Evolutionary conservation across 2,113 vertebrate species (phyloP), one percentile per base, ranked within the genome.

Genomic region (Bufo gargarizans): DNA sequence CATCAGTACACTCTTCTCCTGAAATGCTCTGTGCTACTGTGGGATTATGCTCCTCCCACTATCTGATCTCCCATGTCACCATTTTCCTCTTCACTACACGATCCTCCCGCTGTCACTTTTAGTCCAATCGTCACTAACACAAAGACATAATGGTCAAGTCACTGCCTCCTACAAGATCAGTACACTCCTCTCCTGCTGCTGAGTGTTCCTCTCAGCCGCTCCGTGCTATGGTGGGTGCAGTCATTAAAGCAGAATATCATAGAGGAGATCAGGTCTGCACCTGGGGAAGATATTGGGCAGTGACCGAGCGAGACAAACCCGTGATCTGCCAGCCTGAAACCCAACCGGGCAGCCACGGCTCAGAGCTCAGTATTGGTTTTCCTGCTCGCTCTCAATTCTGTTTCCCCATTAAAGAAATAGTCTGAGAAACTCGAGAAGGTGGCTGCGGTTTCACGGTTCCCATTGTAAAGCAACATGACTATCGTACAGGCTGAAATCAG

Each of bases 371-470:
- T 78, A 65, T 77, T 86, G 61, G 85, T 65, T 86, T 86, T 22
- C 85, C 85, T 22, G 4, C 22, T 56, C 14, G 67, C 50, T 55
- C 50, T 55, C 84, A 17, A 47, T 85, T 56, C 69, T 76, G 53
- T 76, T 56, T 33, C 33, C 55, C 4, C 14, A 61, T 76, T 77
- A 77, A 77, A 45, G 56, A 85, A 76, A 55, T 45, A 67, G 53
- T 80, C 49, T 17, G 19, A 56, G 86, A 56, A 88, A 88, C 86
- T 45, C 16, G 78, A 82, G 86, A 88, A 47, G 78, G 86, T 43
- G n/a, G 78, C 67, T 82, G 53, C n/a, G 65, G 86, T 71, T 88
- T 82, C 79, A 88, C 1, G 47, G 20, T 86, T 86, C 76, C 85
- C 49, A 67, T 69, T 77, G 84, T 86, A 33, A 45, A 16, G 56